These are phyloP conservation scores for Patella ulyssiponensis DNA, from an alignment of 2,888 invertebrate genomes.

Conservation along the genomic window DNA sequence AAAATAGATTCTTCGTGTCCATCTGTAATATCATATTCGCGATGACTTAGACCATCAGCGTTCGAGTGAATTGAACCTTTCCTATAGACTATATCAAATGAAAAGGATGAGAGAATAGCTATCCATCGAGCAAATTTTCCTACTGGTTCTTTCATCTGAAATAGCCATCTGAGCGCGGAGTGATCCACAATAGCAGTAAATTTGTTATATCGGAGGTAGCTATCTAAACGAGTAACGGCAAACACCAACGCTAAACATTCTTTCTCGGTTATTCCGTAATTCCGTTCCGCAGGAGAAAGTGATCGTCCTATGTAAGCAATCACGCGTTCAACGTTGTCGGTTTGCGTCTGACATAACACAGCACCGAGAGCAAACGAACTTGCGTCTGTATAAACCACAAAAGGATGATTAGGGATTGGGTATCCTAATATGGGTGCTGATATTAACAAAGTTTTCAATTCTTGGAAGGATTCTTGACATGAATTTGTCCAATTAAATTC, in stretches of 20 bases:
- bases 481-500: conserved; percentile 24
- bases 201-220: conserved; percentile 11
- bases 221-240: conserved; percentile 21
- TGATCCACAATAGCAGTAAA: conserved; percentile 15
- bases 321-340: neutral
- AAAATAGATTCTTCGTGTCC: neutral
- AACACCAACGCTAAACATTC: conserved; percentile 25
- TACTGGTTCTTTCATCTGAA: conserved; percentile 12
- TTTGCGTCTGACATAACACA: conserved; percentile 16
- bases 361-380: conserved; percentile 16
- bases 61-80: neutral
- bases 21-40: neutral
- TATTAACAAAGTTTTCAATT: conserved; percentile 16
- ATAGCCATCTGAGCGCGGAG: conserved; percentile 21
- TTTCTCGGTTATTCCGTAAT: conserved; percentile 20
- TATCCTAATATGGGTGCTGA: conserved; percentile 17
- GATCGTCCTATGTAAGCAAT: conserved; percentile 6
- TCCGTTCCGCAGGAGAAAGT: no score
- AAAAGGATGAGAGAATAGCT: neutral
- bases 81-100: neutral
- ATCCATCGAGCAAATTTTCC: conserved; percentile 6
- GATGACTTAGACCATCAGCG: neutral
- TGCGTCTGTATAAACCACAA: conserved; percentile 22
- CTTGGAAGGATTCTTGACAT: conserved; percentile 19
- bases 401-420: conserved; percentile 15